phyloP scores from a whole-genome alignment of 2,797 vertebrate species.

The Picus viridis region DNA sequence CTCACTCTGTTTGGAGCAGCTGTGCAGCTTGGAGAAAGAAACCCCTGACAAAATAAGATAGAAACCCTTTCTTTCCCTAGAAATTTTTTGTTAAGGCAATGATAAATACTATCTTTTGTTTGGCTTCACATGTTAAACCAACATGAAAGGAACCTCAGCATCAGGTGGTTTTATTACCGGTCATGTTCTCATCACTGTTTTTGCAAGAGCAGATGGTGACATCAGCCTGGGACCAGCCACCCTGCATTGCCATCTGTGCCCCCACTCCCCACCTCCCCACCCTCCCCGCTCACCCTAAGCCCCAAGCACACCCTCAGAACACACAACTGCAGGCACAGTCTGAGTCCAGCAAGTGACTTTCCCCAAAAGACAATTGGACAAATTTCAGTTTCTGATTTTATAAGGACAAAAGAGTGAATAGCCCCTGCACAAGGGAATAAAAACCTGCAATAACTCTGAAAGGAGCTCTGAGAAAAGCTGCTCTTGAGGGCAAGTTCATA shows the following conservation, averaged over 20 bases:
- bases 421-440: neutral
- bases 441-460: neutral
- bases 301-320: fast-evolving
- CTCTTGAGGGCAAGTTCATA: fast-evolving
- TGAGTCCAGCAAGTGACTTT: neutral
- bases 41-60: neutral
- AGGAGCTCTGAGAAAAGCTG: neutral
- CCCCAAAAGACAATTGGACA: neutral
- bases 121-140: neutral
- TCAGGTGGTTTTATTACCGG: fast-evolving
- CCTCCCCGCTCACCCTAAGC: too few species aligned
- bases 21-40: neutral
- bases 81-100: neutral
- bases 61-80: fast-evolving
- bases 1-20: fast-evolving
- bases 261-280: too few species aligned
- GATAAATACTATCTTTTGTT: neutral
- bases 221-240: neutral
- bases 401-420: neutral
- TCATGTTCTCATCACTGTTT: neutral
- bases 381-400: neutral
- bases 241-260: fast-evolving
- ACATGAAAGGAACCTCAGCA: neutral
- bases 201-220: neutral
- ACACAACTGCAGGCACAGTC: neutral